Conservation (phyloP, 2,888 invertebrate species). For the Tachina lurida region DNA sequence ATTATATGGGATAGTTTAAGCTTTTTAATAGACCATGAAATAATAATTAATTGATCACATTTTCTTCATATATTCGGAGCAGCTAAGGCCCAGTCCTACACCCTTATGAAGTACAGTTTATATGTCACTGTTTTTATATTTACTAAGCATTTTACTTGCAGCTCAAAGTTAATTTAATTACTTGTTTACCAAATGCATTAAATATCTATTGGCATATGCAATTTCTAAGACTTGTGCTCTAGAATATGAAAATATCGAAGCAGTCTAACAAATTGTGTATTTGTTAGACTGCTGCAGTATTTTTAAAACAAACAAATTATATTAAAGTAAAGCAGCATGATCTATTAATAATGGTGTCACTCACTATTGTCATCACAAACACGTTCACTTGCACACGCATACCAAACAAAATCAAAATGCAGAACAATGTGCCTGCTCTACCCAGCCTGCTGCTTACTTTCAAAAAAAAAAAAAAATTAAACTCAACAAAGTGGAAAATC, state of each 20-base stretch:
- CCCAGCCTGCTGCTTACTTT: neutral
- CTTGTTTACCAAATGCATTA: neutral
- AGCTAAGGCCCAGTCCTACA: too few relatives aligned
- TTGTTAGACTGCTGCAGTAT: too few relatives aligned
- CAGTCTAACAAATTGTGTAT: neutral
- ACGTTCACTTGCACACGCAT: neutral
- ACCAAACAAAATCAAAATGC: constrained; percentile 40
- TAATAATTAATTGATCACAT: too few relatives aligned
- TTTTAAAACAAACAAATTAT: too few relatives aligned
- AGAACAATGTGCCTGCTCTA: constrained; percentile 31
- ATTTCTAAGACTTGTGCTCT: constrained; percentile 8
- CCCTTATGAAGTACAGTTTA: too few relatives aligned
- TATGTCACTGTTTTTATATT: too few relatives aligned
- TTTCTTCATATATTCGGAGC: too few relatives aligned
- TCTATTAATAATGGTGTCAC: neutral
- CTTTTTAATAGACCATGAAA: too few relatives aligned
- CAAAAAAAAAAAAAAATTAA: neutral
- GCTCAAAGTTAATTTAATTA: neutral
- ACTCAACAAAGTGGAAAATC: constrained; percentile 15
- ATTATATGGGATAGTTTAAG: too few relatives aligned
- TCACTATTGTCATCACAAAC: neutral
- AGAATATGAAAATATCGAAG: neutral
- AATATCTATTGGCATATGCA: constrained; percentile 30
- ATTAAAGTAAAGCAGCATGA: neutral
- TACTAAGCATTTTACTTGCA: too few relatives aligned